Evolutionary conservation across 2,888 invertebrate species (phyloP), one percentile per base, ranked within the genome.

Genomic region (Boloria selene): DNA sequence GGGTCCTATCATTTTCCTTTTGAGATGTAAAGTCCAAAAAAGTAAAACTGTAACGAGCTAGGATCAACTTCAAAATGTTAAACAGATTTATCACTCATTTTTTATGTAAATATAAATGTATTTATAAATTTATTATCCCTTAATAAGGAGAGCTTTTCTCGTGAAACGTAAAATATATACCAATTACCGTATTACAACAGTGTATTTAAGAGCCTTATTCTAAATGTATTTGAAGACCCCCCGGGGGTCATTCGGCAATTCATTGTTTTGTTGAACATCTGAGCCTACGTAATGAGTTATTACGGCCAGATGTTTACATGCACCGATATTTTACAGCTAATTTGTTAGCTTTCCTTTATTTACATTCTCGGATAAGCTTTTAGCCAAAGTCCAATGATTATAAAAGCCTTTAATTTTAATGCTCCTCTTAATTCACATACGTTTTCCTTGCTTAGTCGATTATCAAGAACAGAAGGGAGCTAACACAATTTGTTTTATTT

Each of bases 251-350:
- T 14, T 49, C 50, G 16, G 44, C 44, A 51, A 56, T 56, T 63
- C 50, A 51, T 49, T 63, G 45, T 7, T 50, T 44, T 16, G 51
- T 56, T 50, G 5, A 63, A 45, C 55, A 63, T 50, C 63, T 63
- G 63, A 63, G 63, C 63, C 63, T 42, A 5, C 4, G 13, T 56
- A 63, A 63, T 56, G 63, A 56, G 50, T 31, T 42, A 45, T 22
- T 17, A 22, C 22, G 49, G 26, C 56, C 47, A 63, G 56, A 63
- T 63, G 63, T 45, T 13, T 44, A 22, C 26, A 18, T 18, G 22
- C 1, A 13, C 45, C 26, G 51, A 45, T 45, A 64, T 31, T 51
- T 58, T 51, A 59, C 59, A 59, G 47, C 13, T 50, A 18, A 64
- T 58, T 51, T 44, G 45, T 17, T 45, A 51, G 3, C 56, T 17